Conservation (phyloP, 2,888 invertebrate species). For the Chouioia cunea region DNA sequence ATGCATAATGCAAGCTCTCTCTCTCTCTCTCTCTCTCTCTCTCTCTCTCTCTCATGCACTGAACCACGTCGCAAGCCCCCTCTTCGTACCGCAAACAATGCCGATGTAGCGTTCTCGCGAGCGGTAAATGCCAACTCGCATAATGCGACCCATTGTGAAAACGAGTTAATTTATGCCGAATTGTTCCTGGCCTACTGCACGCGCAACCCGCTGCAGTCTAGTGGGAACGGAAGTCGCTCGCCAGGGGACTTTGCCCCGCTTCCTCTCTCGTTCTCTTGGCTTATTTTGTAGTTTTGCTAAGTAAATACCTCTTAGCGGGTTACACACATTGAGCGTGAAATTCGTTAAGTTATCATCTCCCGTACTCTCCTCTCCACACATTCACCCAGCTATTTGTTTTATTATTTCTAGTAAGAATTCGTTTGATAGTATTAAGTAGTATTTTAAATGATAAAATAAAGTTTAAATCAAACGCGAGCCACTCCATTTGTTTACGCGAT, state of each 20-base stretch:
- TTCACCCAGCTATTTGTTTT: too few species aligned
- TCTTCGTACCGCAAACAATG: constrained; percentile 56
- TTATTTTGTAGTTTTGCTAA: too few species aligned
- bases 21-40: constrained; percentile 28
- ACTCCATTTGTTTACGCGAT: too few species aligned
- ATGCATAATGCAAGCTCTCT: constrained; percentile 12
- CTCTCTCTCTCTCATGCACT: constrained; percentile 24
- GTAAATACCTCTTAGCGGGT: too few species aligned
- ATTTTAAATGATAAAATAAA: too few species aligned
- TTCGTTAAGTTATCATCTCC: too few species aligned
- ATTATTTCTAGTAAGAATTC: too few species aligned
- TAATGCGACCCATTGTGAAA: constrained; percentile 54
- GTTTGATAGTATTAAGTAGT: too few species aligned
- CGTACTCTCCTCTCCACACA: too few species aligned
- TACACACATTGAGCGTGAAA: too few species aligned
- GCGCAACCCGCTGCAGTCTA: constrained; percentile 19
- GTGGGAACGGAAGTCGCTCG: constrained; percentile 3
- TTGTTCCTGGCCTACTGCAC: constrained; percentile 49
- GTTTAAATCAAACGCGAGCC: too few species aligned
- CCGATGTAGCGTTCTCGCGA: constrained; percentile 46
- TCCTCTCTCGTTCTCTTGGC: not conserved
- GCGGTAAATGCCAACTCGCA: constrained; percentile 52
- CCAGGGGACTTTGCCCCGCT: too few species aligned
- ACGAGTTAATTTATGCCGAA: constrained; percentile 58
- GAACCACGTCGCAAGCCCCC: constrained; percentile 22